Conservation (phyloP, 2,797 vertebrate species). For the Sebastes cheni region DNA sequence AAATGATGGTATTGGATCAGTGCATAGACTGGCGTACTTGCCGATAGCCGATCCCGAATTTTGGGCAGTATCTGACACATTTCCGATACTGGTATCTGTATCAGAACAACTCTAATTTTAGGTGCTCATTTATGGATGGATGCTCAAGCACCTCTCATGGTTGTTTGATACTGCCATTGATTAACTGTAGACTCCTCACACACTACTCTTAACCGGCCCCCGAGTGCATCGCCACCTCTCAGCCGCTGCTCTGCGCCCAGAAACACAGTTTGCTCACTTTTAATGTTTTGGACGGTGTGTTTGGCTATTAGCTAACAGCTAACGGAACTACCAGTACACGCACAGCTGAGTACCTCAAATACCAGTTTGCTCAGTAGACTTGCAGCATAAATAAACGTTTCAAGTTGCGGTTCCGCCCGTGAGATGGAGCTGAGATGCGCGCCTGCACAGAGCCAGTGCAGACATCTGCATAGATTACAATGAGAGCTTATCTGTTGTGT, state of each 20-base stretch:
- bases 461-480: neutral
- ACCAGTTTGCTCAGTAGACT: neutral
- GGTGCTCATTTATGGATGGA: neutral
- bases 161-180: neutral
- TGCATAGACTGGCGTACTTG: too few species aligned
- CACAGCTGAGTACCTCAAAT: neutral
- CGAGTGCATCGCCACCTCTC: too few species aligned
- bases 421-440: neutral
- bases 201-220: neutral
- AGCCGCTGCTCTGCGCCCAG: neutral
- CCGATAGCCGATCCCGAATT: too few species aligned
- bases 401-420: neutral
- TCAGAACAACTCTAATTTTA: neutral
- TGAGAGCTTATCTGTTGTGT: neutral
- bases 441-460: neutral
- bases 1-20: too few species aligned
- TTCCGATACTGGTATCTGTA: too few species aligned
- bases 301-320: neutral
- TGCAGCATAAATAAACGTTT: neutral
- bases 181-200: neutral
- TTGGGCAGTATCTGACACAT: too few species aligned
- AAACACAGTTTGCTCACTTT: neutral
- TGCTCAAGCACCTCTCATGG: neutral
- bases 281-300: neutral
- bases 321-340: neutral